phyloP scores from a whole-genome alignment of 2,797 vertebrate genomes.

The Rhabdophis nuchalis region DNA sequence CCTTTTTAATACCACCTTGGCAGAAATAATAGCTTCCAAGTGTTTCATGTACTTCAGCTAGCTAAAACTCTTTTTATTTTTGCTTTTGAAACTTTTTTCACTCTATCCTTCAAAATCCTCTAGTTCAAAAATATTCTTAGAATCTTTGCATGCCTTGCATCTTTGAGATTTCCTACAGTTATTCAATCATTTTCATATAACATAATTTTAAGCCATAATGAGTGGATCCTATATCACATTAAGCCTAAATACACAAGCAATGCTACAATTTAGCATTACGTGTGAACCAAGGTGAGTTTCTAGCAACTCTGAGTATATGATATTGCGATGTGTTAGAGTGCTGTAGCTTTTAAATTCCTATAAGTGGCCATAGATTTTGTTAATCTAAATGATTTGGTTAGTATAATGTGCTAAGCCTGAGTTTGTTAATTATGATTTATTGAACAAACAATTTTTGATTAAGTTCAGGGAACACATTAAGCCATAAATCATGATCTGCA shows the following conservation, averaged over 20 bases:
- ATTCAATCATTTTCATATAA: neutral
- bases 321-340: too few species aligned
- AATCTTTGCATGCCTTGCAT: neutral
- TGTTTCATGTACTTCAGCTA: neutral
- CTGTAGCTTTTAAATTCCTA: neutral
- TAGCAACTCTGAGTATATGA: neutral
- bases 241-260: neutral
- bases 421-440: neutral
- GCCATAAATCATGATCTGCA: neutral
- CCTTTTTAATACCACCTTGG: neutral
- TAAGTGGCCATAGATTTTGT: neutral
- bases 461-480: neutral
- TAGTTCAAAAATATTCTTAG: neutral
- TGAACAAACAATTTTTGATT: neutral
- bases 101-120: neutral
- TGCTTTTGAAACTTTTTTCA: neutral
- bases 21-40: neutral
- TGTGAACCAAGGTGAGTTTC: neutral
- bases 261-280: neutral
- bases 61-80: neutral
- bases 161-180: neutral
- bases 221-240: neutral
- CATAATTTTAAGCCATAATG: neutral
- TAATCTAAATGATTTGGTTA: neutral
- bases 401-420: neutral